Percentiles rank a stretch among this genome's conserved stretches.
phyloP scores from a whole-genome alignment of 1,140 invertebrate species.

The Cherax quadricarinatus region DNA sequence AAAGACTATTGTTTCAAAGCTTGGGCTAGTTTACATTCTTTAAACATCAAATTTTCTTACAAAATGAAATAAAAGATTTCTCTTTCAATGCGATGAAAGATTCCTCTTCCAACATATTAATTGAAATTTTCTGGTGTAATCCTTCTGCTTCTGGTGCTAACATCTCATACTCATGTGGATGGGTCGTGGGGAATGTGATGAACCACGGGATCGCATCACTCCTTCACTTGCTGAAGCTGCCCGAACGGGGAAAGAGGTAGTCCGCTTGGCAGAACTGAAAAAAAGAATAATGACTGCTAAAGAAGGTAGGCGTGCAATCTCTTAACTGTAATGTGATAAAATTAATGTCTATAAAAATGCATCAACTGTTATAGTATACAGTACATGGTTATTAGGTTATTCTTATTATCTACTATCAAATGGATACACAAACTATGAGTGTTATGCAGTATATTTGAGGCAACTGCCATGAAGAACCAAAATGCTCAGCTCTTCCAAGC shows the following conservation, averaged over 20 bases:
- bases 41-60: neutral
- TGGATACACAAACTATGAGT: neutral
- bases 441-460: slow-evolving; percentile 22
- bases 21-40: neutral
- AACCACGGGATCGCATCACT: slow-evolving; percentile 44
- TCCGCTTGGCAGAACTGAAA: slow-evolving; percentile 70
- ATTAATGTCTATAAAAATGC: slow-evolving; percentile 24
- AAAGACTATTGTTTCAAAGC: neutral
- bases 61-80: neutral
- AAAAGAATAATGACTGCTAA: neutral
- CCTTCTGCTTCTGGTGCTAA: neutral
- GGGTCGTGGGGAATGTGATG: slow-evolving; percentile 41
- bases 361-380: slow-evolving; percentile 18
- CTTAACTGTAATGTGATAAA: neutral
- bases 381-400: neutral
- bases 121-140: neutral
- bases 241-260: slow-evolving; percentile 68
- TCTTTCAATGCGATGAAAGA: neutral
- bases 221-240: slow-evolving; percentile 67
- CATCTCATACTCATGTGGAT: slow-evolving; percentile 67
- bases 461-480: slow-evolving; percentile 12
- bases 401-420: neutral
- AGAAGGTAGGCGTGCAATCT: neutral
- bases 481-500: slow-evolving; percentile 23
- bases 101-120: neutral